These are phyloP conservation scores for Xyrauchen texanus DNA, from an alignment of 2,113 vertebrate species.

Conservation along the genomic window DNA sequence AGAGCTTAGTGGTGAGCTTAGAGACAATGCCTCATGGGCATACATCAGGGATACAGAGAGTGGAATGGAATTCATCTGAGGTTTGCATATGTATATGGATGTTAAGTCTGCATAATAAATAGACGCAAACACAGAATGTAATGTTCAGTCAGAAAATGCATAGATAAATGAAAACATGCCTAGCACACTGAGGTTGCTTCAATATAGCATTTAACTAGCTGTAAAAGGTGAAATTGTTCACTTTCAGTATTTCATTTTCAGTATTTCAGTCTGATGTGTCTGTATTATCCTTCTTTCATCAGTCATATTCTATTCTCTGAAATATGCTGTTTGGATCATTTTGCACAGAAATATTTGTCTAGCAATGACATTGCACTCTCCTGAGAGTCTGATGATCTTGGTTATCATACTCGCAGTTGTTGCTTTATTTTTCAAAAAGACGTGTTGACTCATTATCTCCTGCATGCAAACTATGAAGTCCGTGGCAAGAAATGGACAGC, in stretches of 20 bases:
- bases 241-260: conserved; percentile 1
- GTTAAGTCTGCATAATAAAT: too few relatives aligned
- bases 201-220: background rate
- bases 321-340: conserved; percentile 3
- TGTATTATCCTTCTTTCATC: background rate
- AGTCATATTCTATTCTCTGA: conserved; percentile 26
- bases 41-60: background rate
- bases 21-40: conserved; percentile 25
- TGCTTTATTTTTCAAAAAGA: background rate
- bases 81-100: too few relatives aligned
- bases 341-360: too few relatives aligned
- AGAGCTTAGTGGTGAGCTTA: conserved; percentile 21
- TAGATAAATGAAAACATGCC: background rate
- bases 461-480: conserved; percentile 48
- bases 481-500: conserved; percentile 44
- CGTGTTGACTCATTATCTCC: conserved; percentile 46
- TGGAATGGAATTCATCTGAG: conserved; percentile 24
- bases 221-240: background rate
- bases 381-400: too few relatives aligned
- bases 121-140: too few relatives aligned
- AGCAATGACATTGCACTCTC: too few relatives aligned
- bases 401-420: conserved; percentile 10
- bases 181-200: background rate
- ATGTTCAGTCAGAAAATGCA: too few relatives aligned
- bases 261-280: background rate